Percentiles rank a stretch among this genome's conserved stretches.
Conservation (phyloP, 2,888 invertebrate genomes). For the Mesodorylaimus sp. region DNA sequence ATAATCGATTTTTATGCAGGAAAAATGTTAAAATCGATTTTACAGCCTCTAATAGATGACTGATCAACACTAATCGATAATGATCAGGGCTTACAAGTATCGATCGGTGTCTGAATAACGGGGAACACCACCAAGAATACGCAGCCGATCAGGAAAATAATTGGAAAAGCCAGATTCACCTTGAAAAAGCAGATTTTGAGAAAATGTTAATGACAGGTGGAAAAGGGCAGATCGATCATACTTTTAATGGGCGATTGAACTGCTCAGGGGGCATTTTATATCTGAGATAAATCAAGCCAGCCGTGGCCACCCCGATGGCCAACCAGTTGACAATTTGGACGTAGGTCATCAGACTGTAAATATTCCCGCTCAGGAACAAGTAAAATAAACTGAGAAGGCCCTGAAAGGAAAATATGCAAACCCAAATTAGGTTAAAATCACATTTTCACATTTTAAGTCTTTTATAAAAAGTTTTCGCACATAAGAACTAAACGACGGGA, state of each 20-base stretch:
- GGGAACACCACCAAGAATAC: conserved; percentile 21
- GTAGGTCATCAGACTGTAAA: conserved; percentile 84
- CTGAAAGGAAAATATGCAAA: conserved; percentile 40
- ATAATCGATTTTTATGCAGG: no score
- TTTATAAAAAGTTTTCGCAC: no score
- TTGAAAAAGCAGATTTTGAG: conserved; percentile 8
- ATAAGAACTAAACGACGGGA: no score
- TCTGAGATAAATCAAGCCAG: conserved; percentile 75
- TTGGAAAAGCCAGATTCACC: conserved; percentile 18
- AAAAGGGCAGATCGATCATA: not conserved
- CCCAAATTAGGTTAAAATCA: no score
- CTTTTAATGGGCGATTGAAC: conserved; percentile 7
- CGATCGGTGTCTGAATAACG: conserved; percentile 12
- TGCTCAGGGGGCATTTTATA: conserved; percentile 36
- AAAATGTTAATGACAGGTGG: not conserved
- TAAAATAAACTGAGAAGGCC: conserved; percentile 74
- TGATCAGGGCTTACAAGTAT: conserved; percentile 12
- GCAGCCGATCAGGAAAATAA: conserved; percentile 22
- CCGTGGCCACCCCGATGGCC: conserved; percentile 58
- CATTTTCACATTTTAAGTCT: no score
- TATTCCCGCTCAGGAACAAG: conserved; percentile 71
- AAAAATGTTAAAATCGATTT: no score
- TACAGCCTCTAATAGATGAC: no score
- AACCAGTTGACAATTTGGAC: conserved; percentile 44
- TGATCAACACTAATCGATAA: no score